Evolutionary conservation across 2,797 vertebrate species (phyloP).

Genomic region (Aselliscus stoliczkanus): DNA sequence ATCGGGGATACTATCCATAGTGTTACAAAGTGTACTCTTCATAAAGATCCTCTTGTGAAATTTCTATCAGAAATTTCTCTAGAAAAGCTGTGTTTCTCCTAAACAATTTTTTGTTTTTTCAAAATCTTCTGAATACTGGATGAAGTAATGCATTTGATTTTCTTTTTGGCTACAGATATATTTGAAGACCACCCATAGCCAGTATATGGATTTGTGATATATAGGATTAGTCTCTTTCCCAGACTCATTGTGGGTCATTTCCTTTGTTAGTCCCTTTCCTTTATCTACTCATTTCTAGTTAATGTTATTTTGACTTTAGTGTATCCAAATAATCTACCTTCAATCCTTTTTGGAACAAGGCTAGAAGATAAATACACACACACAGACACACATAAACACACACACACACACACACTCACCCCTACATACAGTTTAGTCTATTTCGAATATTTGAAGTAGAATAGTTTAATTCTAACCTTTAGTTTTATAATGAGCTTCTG

Average conservation of each 20-base stretch:
- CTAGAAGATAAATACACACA: neutral
- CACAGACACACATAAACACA: neutral
- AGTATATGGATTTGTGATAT: neutral
- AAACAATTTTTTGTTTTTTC: neutral
- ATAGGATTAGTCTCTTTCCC: neutral
- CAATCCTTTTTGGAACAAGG: constrained; percentile 7
- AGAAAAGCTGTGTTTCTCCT: constrained; percentile 2
- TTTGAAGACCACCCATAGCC: neutral
- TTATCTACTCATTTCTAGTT: neutral
- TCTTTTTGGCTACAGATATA: neutral
- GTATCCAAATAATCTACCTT: neutral
- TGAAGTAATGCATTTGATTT: neutral
- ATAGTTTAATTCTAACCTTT: constrained; percentile 16
- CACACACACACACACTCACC: neutral
- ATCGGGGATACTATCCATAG: neutral
- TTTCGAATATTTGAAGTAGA: constrained; percentile 12
- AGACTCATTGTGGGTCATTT: neutral
- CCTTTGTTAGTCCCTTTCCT: neutral
- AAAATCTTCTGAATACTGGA: neutral
- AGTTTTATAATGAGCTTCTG: neutral
- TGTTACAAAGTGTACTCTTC: neutral
- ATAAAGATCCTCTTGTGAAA: neutral
- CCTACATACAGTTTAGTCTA: neutral
- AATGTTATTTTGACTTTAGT: constrained; percentile 34
- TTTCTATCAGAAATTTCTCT: neutral